Evolutionary conservation across 2,797 vertebrate genomes (phyloP).

Genomic region (Hemitrygon akajei): DNA sequence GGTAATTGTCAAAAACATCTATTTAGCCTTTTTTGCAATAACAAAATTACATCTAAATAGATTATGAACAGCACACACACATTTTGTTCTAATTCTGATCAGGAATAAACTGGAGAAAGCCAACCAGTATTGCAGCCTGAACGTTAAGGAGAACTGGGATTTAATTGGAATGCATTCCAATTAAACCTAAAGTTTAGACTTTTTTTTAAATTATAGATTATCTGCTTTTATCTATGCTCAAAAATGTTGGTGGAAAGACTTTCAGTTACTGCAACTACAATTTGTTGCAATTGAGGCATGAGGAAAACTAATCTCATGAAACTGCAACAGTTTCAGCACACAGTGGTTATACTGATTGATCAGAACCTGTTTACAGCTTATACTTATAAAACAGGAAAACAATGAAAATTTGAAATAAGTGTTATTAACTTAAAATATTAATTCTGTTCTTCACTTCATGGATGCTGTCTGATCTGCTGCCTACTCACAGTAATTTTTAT

Average conservation of each 20-base stretch:
- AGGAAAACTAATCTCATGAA: background rate
- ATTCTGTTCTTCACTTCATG: no score
- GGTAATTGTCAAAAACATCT: background rate
- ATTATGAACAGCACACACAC: background rate
- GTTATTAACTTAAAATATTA: no score
- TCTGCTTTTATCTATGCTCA: background rate
- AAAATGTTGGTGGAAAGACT: background rate
- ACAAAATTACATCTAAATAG: background rate
- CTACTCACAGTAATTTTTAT: no score
- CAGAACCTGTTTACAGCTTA: background rate
- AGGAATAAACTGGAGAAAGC: background rate
- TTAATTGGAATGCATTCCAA: background rate
- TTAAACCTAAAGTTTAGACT: background rate
- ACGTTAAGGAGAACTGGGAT: background rate
- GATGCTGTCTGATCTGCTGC: no score
- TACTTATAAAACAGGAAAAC: no score
- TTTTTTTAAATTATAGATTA: background rate
- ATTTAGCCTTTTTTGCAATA: background rate
- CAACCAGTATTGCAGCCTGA: background rate
- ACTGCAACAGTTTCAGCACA: background rate
- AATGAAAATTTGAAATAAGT: no score
- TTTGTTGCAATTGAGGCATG: background rate
- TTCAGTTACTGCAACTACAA: background rate
- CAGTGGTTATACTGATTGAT: background rate
- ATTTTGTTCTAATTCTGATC: background rate